A percentile compares a stretch with the other conserved stretches of the same genome.
Conservation (phyloP, 2,888 invertebrate genomes). For the Metalampra italica region DNA sequence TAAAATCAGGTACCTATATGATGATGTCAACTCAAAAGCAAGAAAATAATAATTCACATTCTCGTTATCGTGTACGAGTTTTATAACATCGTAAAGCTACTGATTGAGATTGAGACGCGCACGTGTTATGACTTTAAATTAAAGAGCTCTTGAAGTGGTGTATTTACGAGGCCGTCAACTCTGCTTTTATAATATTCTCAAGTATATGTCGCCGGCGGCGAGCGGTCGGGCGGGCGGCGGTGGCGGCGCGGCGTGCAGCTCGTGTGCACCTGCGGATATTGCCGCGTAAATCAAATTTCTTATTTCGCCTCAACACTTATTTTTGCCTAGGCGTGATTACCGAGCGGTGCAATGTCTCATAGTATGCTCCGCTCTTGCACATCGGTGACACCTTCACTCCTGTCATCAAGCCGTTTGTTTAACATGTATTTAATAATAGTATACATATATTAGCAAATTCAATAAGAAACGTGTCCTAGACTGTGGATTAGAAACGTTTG, state of each 20-base stretch:
- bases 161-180: constrained; percentile 38
- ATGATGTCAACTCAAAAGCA: neutral
- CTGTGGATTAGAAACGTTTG: no score
- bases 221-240: constrained; percentile 15
- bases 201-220: constrained; percentile 22
- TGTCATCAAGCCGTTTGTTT: no score
- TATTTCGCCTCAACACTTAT: constrained; percentile 59
- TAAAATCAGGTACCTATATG: neutral
- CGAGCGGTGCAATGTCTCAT: constrained; percentile 5
- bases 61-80: constrained; percentile 15
- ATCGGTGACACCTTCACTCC: no score
- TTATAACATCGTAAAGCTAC: constrained; percentile 32
- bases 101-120: constrained; percentile 27
- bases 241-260: constrained; percentile 32
- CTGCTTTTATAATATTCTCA: constrained; percentile 34
- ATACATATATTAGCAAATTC: no score
- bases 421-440: no score
- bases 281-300: constrained; percentile 69
- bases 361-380: neutral
- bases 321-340: constrained; percentile 29
- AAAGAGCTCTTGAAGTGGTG: constrained; percentile 34
- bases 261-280: constrained; percentile 68
- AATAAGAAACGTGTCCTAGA: no score
- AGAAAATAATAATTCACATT: neutral
- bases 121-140: constrained; percentile 40